Conservation (phyloP, 2,797 vertebrate species). For the Potorous gilbertii region DNA sequence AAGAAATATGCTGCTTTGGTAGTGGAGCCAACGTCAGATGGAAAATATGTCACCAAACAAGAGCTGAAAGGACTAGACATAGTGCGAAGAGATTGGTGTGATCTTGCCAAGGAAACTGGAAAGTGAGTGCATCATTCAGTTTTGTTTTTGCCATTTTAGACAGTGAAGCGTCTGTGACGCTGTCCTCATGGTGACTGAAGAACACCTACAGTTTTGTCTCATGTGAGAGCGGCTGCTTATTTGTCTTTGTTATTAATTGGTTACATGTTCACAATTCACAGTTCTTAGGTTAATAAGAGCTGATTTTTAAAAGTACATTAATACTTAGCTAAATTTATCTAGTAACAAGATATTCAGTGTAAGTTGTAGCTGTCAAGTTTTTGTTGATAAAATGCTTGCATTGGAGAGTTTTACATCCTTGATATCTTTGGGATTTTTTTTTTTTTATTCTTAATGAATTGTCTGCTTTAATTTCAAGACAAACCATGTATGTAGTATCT, state of each 20-base stretch:
- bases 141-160: slow-evolving; percentile 47
- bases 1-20: slow-evolving; percentile 97
- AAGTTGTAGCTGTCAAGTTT: slow-evolving; percentile 35
- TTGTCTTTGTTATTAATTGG: background rate
- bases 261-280: slow-evolving; percentile 46
- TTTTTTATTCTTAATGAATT: background rate
- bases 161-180: background rate
- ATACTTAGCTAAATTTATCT: slow-evolving; percentile 44
- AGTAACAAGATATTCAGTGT: slow-evolving; percentile 10
- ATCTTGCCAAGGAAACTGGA: slow-evolving; percentile 96
- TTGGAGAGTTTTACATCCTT: slow-evolving; percentile 25
- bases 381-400: slow-evolving; percentile 38
- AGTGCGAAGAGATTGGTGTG: slow-evolving; percentile 98
- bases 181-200: background rate
- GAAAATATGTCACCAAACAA: slow-evolving; percentile 92
- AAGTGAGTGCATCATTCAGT: slow-evolving; percentile 89
- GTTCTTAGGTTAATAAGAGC: slow-evolving; percentile 29
- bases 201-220: slow-evolving; percentile 25
- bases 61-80: slow-evolving; percentile 98
- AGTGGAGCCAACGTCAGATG: slow-evolving; percentile 93
- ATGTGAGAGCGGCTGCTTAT: slow-evolving; percentile 22
- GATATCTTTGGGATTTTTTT: slow-evolving; percentile 23
- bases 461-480: slow-evolving; percentile 38
- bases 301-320: slow-evolving; percentile 31
- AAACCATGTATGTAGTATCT: slow-evolving; percentile 24